Percentiles rank a stretch among this genome's conserved stretches.
Conservation (phyloP, 1,140 invertebrate species). For the Coelopa frigida region DNA sequence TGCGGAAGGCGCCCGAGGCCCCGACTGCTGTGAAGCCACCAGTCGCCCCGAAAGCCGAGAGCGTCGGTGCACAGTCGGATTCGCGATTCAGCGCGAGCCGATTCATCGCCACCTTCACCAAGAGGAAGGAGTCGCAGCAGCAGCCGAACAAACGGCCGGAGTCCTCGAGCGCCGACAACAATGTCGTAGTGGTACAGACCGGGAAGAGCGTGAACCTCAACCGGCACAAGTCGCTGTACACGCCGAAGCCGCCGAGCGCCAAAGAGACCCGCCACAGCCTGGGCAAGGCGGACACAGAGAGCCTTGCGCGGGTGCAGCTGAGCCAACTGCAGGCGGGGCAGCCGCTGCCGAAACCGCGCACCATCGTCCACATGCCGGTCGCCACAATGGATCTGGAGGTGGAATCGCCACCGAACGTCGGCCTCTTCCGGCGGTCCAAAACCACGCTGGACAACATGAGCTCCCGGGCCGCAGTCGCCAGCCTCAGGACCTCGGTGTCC, state of each 20-base stretch:
- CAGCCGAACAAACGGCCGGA: not conserved
- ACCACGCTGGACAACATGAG: conserved; percentile 32
- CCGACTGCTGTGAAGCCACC: conserved; percentile 32
- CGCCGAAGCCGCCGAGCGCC: conserved; percentile 14
- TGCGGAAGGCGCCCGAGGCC: conserved; percentile 39
- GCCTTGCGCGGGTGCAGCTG: conserved; percentile 18
- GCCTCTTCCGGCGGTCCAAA: conserved; percentile 37
- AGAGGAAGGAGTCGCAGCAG: too few species aligned
- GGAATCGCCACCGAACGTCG: conserved; percentile 13
- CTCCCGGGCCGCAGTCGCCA: conserved; percentile 12
- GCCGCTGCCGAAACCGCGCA: conserved; percentile 32
- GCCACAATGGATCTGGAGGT: conserved; percentile 36
- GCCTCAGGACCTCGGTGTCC: conserved; percentile 3
- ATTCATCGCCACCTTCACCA: too few species aligned
- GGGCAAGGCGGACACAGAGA: conserved; percentile 34
- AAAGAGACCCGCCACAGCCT: conserved; percentile 38
- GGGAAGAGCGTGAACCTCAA: conserved; percentile 20
- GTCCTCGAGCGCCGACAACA: not conserved
- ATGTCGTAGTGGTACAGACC: conserved; percentile 17
- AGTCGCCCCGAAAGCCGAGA: not conserved
- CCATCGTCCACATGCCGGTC: conserved; percentile 36
- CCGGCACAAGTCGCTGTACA: conserved; percentile 34
- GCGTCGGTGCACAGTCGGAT: too few species aligned
- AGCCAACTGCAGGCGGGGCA: conserved; percentile 24
- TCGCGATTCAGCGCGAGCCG: too few species aligned